Evolutionary conservation across 2,888 invertebrate species (phyloP).

Genomic region (Andricus quercusramuli): DNA sequence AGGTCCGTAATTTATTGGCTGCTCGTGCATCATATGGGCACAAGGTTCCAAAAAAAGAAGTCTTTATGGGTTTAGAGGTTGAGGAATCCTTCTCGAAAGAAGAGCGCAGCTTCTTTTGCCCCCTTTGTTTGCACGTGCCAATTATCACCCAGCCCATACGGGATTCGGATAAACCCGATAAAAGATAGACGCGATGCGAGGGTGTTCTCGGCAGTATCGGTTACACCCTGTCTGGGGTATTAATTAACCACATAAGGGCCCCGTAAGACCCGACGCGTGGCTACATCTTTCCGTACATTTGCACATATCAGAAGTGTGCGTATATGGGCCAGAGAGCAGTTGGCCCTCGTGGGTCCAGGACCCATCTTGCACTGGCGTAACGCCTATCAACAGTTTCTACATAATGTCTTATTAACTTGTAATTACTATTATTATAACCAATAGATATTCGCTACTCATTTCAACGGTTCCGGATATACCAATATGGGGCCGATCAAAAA

Average conservation of each 20-base stretch:
- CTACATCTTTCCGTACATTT: not conserved
- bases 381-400: constrained; percentile 22
- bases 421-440: constrained; percentile 17
- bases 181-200: not conserved
- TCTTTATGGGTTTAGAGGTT: constrained; percentile 15
- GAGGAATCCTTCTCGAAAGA: constrained; percentile 12
- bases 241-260: constrained; percentile 30
- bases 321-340: constrained; percentile 13
- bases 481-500: no score
- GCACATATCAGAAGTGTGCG: constrained; percentile 3
- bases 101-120: constrained; percentile 11
- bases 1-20: not conserved
- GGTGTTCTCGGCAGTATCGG: constrained; percentile 29
- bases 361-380: not conserved
- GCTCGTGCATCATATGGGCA: constrained; percentile 19
- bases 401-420: constrained; percentile 15
- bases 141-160: constrained; percentile 24
- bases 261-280: constrained; percentile 25
- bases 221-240: constrained; percentile 19
- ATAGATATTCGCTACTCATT: constrained; percentile 18
- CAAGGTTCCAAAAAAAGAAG: constrained; percentile 16
- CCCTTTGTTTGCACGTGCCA: constrained; percentile 15
- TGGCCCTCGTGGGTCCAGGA: constrained; percentile 32
- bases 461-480: not conserved
- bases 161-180: constrained; percentile 13